Conservation (phyloP, 2,888 invertebrate species). For the Fragum whitleyi region DNA sequence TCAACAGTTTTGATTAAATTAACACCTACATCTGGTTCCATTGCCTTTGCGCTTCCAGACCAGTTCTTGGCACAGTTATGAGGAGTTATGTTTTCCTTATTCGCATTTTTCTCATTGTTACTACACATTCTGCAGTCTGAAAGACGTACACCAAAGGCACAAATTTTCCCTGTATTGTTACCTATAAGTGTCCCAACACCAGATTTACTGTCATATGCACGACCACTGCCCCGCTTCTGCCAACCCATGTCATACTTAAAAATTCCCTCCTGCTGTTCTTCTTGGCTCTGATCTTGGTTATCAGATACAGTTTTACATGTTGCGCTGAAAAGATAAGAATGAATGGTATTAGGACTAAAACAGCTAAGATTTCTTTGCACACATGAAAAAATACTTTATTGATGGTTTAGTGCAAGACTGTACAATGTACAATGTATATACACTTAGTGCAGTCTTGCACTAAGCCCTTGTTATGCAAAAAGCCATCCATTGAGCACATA, state of each 20-base stretch:
- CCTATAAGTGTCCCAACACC: constrained; percentile 47
- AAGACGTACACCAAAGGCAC: constrained; percentile 39
- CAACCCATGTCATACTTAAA: constrained; percentile 56
- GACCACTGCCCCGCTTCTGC: constrained; percentile 48
- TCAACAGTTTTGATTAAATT: constrained; percentile 42
- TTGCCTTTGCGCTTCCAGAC: constrained; percentile 49
- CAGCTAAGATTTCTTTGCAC: background rate
- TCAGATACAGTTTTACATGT: background rate
- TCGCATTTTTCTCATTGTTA: background rate
- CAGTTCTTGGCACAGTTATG: constrained; percentile 46
- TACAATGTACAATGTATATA: background rate
- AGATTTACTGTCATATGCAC: constrained; percentile 51
- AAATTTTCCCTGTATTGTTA: constrained; percentile 46
- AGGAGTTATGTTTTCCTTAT: constrained; percentile 24
- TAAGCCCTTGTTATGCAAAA: too few species aligned
- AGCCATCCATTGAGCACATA: too few species aligned
- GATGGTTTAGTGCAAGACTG: background rate
- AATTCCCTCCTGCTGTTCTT: constrained; percentile 6
- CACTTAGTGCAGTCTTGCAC: too few species aligned
- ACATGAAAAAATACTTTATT: background rate
- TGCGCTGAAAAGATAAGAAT: background rate
- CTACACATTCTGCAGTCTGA: constrained; percentile 41
- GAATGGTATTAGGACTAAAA: background rate
- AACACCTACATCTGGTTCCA: constrained; percentile 55
- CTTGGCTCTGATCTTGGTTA: background rate